Conservation (phyloP, 2,888 invertebrate species). For the Pinctada fucata region DNA sequence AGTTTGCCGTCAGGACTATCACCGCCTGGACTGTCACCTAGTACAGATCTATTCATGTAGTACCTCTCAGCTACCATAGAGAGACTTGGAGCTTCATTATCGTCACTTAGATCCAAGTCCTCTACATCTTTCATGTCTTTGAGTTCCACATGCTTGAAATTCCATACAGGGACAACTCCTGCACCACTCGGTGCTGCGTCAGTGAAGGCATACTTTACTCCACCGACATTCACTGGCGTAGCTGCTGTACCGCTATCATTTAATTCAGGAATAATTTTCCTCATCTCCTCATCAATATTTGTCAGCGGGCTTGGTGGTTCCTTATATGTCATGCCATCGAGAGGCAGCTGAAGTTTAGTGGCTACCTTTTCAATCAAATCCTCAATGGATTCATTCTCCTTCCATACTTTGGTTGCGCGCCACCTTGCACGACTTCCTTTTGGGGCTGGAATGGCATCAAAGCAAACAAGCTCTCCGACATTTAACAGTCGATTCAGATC, state of each 20-base stretch:
- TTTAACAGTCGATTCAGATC: conserved; percentile 74
- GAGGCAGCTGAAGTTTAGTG: conserved; percentile 60
- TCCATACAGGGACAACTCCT: conserved; percentile 75
- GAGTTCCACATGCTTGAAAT: conserved; percentile 69
- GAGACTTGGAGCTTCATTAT: conserved; percentile 63
- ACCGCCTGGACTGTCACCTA: conserved; percentile 65
- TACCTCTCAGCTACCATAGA: conserved; percentile 75
- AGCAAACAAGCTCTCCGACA: conserved; percentile 75
- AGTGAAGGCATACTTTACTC: conserved; percentile 67
- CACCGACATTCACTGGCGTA: conserved; percentile 65
- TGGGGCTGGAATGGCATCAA: conserved; percentile 76
- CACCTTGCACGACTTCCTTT: conserved; percentile 77
- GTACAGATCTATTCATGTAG: conserved; percentile 74
- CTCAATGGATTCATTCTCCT: conserved; percentile 73
- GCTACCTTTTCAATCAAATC: conserved; percentile 68
- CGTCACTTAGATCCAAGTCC: conserved; percentile 68
- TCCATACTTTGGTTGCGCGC: conserved; percentile 77
- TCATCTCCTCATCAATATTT: conserved; percentile 74
- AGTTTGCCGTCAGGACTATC: conserved; percentile 21
- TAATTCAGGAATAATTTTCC: conserved; percentile 67
- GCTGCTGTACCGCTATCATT: conserved; percentile 63
- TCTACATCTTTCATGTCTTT: conserved; percentile 69
- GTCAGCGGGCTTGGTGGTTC: conserved; percentile 63
- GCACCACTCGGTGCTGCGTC: conserved; percentile 75
- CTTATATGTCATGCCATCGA: conserved; percentile 54